Percentiles rank a stretch among this genome's conserved stretches.
phyloP scores from a whole-genome alignment of 2,113 vertebrate species.

The Gymnobelideus leadbeateri region DNA sequence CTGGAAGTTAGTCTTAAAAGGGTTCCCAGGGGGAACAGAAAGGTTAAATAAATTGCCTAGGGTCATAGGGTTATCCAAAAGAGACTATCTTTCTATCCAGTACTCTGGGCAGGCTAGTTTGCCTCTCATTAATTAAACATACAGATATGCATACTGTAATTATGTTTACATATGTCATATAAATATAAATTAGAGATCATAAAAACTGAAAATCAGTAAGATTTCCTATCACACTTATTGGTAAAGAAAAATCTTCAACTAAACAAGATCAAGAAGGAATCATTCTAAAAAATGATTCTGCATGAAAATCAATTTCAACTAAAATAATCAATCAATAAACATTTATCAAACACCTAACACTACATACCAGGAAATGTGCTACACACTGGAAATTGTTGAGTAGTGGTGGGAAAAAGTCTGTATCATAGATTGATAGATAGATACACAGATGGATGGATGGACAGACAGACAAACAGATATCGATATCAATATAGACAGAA shows the following conservation, averaged over 20 bases:
- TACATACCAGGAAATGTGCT: not conserved
- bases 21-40: not conserved
- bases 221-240: not conserved
- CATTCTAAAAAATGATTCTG: not conserved
- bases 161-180: not conserved
- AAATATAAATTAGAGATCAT: not conserved
- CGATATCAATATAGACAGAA: not conserved
- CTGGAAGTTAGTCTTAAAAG: not conserved
- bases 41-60: not conserved
- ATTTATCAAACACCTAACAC: not conserved
- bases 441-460: not conserved
- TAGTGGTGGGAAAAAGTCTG: not conserved
- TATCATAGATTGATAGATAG: not conserved
- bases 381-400: not conserved
- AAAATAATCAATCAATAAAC: not conserved
- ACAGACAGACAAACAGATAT: not conserved
- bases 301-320: not conserved
- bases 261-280: not conserved
- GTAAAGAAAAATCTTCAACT: not conserved
- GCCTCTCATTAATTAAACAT: not conserved
- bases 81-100: not conserved
- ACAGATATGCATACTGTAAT: not conserved
- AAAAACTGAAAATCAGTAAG: not conserved
- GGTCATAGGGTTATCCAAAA: not conserved
- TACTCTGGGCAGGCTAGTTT: not conserved